phyloP scores from a whole-genome alignment of 2,888 invertebrate genomes.

The Thelaira solivaga region DNA sequence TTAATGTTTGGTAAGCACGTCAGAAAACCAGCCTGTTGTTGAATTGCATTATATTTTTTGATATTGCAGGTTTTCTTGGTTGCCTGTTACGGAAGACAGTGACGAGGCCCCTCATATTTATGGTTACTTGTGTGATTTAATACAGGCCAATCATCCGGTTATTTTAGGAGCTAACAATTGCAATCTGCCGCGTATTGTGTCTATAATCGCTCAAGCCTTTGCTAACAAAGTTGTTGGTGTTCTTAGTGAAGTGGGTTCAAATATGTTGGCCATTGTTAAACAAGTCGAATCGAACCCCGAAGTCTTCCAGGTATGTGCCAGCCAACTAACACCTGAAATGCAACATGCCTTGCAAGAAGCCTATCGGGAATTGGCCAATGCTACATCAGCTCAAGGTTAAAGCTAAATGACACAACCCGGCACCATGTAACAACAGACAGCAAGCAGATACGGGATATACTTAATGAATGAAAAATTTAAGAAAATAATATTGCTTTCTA shows the following conservation, averaged over 20 bases:
- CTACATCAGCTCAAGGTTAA: slow-evolving; percentile 63
- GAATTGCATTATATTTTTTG: not conserved
- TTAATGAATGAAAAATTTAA: not conserved
- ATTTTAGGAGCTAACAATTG: slow-evolving; percentile 91
- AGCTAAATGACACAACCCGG: not conserved
- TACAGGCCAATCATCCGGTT: slow-evolving; percentile 92
- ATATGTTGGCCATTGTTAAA: slow-evolving; percentile 90
- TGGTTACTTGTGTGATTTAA: slow-evolving; percentile 95
- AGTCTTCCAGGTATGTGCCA: slow-evolving; percentile 88
- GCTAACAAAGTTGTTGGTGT: slow-evolving; percentile 87
- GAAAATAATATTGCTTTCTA: slow-evolving; percentile 45
- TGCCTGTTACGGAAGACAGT: slow-evolving; percentile 96
- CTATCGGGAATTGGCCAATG: slow-evolving; percentile 73
- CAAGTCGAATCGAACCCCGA: slow-evolving; percentile 91
- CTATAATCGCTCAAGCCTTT: slow-evolving; percentile 94
- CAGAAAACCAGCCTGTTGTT: not conserved
- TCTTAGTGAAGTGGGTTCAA: slow-evolving; percentile 84
- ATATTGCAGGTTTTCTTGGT: slow-evolving; percentile 87
- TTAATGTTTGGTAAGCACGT: slow-evolving; percentile 88
- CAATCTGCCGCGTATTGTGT: slow-evolving; percentile 92
- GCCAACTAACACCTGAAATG: slow-evolving; percentile 86
- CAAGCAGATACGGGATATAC: not conserved
- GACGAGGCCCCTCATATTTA: slow-evolving; percentile 98
- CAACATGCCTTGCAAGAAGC: slow-evolving; percentile 90
- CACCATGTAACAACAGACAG: slow-evolving; percentile 3